phyloP scores from a whole-genome alignment of 30 jellyfish, hydroid and myxozoan genomes.

The Catostylus mosaicus region DNA sequence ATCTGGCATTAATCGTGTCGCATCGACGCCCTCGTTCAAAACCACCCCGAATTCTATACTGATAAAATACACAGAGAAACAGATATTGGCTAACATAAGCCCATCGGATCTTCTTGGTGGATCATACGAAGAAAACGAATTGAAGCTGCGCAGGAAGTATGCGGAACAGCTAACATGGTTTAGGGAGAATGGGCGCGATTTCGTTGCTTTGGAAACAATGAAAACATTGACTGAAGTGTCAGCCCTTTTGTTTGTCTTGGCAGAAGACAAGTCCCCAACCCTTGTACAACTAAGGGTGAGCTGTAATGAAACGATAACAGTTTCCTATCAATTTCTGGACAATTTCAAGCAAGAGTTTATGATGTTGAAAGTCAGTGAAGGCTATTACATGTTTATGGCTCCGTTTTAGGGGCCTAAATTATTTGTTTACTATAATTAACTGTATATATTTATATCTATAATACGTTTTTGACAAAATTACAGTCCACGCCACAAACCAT shows the following conservation, averaged over 20 bases:
- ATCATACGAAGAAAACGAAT: not conserved
- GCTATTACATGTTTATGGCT: constrained; percentile 66
- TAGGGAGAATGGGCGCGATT: constrained; percentile 57
- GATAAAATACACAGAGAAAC: constrained; percentile 40
- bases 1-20: not conserved
- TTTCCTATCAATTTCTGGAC: constrained; percentile 64
- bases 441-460: no score
- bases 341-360: constrained; percentile 66
- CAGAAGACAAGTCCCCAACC: constrained; percentile 41
- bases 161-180: constrained; percentile 56
- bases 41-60: constrained; percentile 42
- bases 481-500: no score
- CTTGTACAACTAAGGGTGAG: constrained; percentile 48
- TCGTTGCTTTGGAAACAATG: constrained; percentile 71
- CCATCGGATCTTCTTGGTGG: constrained; percentile 23
- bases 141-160: constrained; percentile 13
- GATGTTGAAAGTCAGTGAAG: constrained; percentile 57
- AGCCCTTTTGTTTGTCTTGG: constrained; percentile 50
- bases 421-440: no score
- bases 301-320: constrained; percentile 38
- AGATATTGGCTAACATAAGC: not conserved
- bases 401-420: constrained; percentile 77
- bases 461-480: no score
- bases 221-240: constrained; percentile 35
- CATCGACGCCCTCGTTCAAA: constrained; percentile 19